Evolutionary conservation across 2,888 invertebrate genomes (phyloP), one percentile per base, ranked within the genome.

Genomic region (Drosophila stalkeri): DNA sequence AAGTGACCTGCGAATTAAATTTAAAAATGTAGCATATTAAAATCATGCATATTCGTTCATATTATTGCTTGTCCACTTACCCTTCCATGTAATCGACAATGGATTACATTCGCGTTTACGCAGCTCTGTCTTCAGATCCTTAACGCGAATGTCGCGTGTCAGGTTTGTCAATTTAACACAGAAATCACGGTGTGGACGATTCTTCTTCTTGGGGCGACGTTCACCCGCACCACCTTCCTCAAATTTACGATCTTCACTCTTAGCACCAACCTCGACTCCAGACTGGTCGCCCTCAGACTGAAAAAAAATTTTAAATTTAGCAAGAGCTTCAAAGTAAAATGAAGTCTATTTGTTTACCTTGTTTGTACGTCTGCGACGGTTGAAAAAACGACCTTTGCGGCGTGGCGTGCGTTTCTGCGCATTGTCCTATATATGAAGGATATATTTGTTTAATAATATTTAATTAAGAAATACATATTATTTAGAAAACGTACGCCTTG

Each of bases 61-160:
- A 16, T 1, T 9, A 1, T n/a, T 9, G 1, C 2, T 44, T 39
- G 2, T 3, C 0, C 3, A 64, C 80, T 57, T 90, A 92, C 93
- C 95, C 94, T 95, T 95, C 97, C 97, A 97, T 62, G 95, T 95
- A 92, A 97, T 97, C 75, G 96, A 95, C 82, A 95, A 95, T 7
- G 97, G 97, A 89, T 96, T 96, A 64, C 97, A 96, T 52, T 96
- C 96, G 81, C 96, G 95, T 86, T 96, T 96, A 47, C 94, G 94
- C 39, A 97, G 93, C 41, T 96, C 97, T 57, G 95, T 94, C 91
- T 97, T 97, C 82, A 97, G 92, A 90, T 97, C 96, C 55, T 96
- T 95, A 11, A 97, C 95, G 73, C 96, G 94, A 14, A 96, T 95
- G 72, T 94, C 95, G 20, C 95, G 95, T 64, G 96, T 95, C 87